phyloP scores from a whole-genome alignment of 2,113 vertebrate species.

The Peromyscus maniculatus region DNA sequence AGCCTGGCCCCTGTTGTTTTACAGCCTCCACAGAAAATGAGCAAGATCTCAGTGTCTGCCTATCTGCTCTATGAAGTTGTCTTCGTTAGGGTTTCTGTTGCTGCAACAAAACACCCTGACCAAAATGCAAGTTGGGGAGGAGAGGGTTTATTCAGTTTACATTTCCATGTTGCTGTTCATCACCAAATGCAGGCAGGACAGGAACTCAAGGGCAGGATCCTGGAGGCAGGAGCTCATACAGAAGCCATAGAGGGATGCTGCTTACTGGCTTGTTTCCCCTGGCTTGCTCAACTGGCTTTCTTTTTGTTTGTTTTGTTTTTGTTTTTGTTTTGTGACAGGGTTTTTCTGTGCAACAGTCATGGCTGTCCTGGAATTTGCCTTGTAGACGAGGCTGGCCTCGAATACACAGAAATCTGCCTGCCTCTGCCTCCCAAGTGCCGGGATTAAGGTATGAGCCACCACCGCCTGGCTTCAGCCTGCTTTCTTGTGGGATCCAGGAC shows the following conservation, averaged over 20 bases:
- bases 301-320: not conserved
- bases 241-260: not conserved
- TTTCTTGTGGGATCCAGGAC: not conserved
- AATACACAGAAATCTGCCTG: not conserved
- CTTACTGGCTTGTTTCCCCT: not conserved
- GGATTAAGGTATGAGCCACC: no score
- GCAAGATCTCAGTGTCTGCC: not conserved
- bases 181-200: not conserved
- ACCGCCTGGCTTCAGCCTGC: not conserved
- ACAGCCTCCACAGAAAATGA: not conserved
- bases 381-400: not conserved
- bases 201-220: not conserved
- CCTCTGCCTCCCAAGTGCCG: no score
- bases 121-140: not conserved
- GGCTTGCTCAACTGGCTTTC: not conserved
- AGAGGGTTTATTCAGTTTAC: not conserved
- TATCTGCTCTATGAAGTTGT: not conserved
- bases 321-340: not conserved
- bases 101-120: not conserved
- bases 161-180: not conserved
- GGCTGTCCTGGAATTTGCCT: no score
- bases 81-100: not conserved
- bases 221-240: no score
- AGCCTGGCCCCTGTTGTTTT: not conserved
- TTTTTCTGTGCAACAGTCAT: not conserved